Conservation (phyloP, 1,140 invertebrate genomes). For the Sweltsa coloradensis region DNA sequence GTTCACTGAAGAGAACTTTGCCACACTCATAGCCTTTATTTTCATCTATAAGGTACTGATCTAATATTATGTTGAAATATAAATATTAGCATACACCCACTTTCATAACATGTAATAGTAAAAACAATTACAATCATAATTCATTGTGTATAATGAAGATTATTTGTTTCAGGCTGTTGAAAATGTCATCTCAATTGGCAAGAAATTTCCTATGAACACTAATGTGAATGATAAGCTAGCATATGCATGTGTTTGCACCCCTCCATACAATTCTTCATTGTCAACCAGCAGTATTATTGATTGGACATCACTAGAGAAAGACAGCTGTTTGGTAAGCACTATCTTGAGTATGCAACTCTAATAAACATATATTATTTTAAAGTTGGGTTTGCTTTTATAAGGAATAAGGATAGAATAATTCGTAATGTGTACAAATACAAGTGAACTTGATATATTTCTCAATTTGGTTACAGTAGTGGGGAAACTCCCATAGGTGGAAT, state of each 20-base stretch:
- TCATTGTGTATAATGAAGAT: too few species aligned
- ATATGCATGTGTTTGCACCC: slow-evolving; percentile 54
- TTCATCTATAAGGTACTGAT: slow-evolving; percentile 89
- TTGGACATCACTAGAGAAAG: slow-evolving; percentile 48
- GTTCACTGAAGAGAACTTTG: slow-evolving; percentile 99
- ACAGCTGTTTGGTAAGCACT: slow-evolving; percentile 45
- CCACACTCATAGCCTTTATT: slow-evolving; percentile 95
- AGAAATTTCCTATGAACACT: slow-evolving; percentile 60
- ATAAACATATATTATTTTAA: slow-evolving; percentile 1
- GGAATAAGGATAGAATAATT: too few species aligned
- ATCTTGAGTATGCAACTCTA: background rate
- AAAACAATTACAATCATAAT: too few species aligned
- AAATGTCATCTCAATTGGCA: slow-evolving; percentile 74
- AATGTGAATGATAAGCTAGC: slow-evolving; percentile 37
- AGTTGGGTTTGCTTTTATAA: too few species aligned
- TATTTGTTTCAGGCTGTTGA: slow-evolving; percentile 53
- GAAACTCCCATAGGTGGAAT: too few species aligned
- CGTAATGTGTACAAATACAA: too few species aligned
- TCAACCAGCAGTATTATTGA: slow-evolving; percentile 29
- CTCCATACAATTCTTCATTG: slow-evolving; percentile 27
- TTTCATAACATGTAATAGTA: too few species aligned
- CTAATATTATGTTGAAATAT: too few species aligned
- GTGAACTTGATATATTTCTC: too few species aligned
- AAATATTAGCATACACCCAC: too few species aligned
- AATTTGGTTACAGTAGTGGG: too few species aligned